A percentile compares a stretch with the other conserved stretches of the same genome.
Evolutionary conservation across 2,888 invertebrate species (phyloP).

Genomic region (Nomada ruficornis): DNA sequence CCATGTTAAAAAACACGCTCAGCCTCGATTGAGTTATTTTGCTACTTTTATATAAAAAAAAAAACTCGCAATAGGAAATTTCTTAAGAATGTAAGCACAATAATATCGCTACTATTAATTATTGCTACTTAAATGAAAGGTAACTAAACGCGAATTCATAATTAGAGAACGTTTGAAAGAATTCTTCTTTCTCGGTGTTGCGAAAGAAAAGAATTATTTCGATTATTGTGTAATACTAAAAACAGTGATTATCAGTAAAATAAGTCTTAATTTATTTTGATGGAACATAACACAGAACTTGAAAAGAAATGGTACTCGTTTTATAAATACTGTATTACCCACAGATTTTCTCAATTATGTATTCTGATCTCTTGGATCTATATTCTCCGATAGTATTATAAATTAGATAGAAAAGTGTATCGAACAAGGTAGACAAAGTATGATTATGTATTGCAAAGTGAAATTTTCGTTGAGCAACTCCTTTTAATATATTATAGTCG

Average conservation of each 20-base stretch:
- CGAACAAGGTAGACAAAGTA: constrained; percentile 24
- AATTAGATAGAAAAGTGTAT: constrained; percentile 23
- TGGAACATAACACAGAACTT: constrained; percentile 33
- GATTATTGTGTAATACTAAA: neutral
- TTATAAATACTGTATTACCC: neutral
- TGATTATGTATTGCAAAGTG: constrained; percentile 37
- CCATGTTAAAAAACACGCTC: constrained; percentile 75
- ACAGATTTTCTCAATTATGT: constrained; percentile 13
- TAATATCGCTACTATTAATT: constrained; percentile 52
- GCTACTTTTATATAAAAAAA: constrained; percentile 81
- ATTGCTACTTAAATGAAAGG: constrained; percentile 45
- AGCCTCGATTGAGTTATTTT: constrained; percentile 83
- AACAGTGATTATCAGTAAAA: constrained; percentile 18
- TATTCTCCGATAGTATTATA: constrained; percentile 43
- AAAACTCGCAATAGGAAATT: constrained; percentile 57
- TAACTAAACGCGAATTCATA: constrained; percentile 17
- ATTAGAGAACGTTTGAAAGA: constrained; percentile 21
- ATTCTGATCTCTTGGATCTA: neutral
- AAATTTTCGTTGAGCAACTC: constrained; percentile 39
- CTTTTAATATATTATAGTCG: constrained; percentile 31
- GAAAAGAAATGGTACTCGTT: constrained; percentile 22
- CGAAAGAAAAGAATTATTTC: neutral
- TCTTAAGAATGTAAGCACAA: constrained; percentile 43
- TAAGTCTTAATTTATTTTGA: constrained; percentile 24
- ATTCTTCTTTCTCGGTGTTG: neutral